Percentiles rank a stretch among this genome's conserved stretches.
phyloP scores from a whole-genome alignment of 2,113 vertebrate species.

The Zapus hudsonius region DNA sequence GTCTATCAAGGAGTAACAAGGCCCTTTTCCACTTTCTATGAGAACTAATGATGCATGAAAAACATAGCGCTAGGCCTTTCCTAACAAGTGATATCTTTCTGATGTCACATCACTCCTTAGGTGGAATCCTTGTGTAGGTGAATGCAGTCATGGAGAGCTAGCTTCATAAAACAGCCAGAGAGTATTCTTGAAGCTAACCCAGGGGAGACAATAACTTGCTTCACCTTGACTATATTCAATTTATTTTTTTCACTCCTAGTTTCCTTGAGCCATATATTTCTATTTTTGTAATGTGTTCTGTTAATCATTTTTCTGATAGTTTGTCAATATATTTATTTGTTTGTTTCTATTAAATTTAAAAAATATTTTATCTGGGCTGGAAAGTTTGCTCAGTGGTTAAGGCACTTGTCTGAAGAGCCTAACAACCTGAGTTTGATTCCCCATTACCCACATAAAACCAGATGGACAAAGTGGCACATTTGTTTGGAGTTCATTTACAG shows the following conservation, averaged over 20 bases:
- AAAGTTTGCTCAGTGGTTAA: too few relatives aligned
- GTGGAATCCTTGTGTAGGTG: background rate
- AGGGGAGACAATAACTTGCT: background rate
- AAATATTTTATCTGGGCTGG: background rate
- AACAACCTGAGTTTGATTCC: too few relatives aligned
- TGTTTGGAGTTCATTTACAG: too few relatives aligned
- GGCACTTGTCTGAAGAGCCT: too few relatives aligned
- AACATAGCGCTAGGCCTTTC: background rate
- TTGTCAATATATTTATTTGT: conserved; percentile 20
- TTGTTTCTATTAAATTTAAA: background rate
- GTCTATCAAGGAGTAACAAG: background rate
- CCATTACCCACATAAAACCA: too few relatives aligned
- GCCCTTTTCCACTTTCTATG: background rate
- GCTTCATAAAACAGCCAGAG: background rate
- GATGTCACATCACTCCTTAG: background rate
- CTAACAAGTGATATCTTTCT: background rate
- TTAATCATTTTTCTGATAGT: background rate
- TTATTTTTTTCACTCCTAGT: background rate
- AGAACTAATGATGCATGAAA: conserved; percentile 4
- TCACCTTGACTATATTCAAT: background rate
- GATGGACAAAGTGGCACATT: too few relatives aligned
- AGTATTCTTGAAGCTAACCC: background rate
- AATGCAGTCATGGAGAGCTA: background rate
- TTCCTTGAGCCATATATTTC: background rate
- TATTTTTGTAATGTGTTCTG: background rate